These are phyloP conservation scores for Danaus plexippus DNA, from an alignment of 1,140 invertebrate genomes.

Conservation along the genomic window DNA sequence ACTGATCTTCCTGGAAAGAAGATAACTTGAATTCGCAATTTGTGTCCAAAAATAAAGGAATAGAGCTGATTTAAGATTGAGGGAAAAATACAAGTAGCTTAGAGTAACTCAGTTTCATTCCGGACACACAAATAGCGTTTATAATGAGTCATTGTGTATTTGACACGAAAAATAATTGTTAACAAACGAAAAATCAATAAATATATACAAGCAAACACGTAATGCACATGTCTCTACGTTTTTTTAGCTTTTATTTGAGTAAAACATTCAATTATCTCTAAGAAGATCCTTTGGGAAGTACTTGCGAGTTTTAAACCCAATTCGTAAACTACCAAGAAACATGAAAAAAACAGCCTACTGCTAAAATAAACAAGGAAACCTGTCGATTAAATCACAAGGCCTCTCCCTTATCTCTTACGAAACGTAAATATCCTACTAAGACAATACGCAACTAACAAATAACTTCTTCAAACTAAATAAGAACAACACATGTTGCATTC, in stretches of 20 bases:
- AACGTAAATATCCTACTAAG: constrained; percentile 56
- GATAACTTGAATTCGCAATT: background rate
- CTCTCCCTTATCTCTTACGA: constrained; percentile 52
- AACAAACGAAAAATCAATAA: constrained; percentile 11
- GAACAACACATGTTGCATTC: constrained; percentile 18
- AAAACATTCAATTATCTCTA: too few species aligned
- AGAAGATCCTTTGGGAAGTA: too few species aligned
- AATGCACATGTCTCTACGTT: too few species aligned
- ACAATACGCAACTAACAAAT: constrained; percentile 62
- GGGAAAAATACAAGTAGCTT: background rate
- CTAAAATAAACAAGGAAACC: constrained; percentile 43
- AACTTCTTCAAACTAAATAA: constrained; percentile 42
- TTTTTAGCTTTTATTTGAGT: too few species aligned
- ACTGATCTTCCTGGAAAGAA: constrained; percentile 5
- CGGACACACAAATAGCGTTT: constrained; percentile 11
- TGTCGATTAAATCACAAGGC: constrained; percentile 31
- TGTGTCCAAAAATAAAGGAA: background rate
- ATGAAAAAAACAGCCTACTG: constrained; percentile 37
- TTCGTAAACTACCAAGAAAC: constrained; percentile 34
- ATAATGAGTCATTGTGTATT: constrained; percentile 9
- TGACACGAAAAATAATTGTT: constrained; percentile 6
- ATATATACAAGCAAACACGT: background rate
- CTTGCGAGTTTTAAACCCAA: constrained; percentile 4
- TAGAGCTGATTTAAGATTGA: constrained; percentile 3
- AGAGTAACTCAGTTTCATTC: constrained; percentile 2